Base-by-base conservation (phyloP, 1,140 invertebrate genomes). In the Neelides sp. region DNA sequence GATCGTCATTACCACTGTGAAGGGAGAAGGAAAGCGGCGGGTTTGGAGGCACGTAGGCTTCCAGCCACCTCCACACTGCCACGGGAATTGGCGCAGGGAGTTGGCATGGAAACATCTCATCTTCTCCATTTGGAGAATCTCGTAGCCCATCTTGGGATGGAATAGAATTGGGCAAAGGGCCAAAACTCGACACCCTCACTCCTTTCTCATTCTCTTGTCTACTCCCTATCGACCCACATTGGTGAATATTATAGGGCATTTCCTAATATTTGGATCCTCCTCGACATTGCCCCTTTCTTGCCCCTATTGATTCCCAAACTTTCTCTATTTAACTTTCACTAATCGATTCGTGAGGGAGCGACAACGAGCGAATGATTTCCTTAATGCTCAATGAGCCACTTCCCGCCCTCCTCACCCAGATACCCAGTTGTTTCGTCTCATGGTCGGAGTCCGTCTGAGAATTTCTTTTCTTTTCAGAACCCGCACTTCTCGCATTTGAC, bases 111-210 rank as follows among this genome's bases (percentile, higher is more conserved):
- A 36, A 47, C 45, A 30, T 47, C 45, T 35, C 45, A 35, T 36
- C 30, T 47, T 35, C 19, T 47, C 45, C 17, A 39, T 13, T 39
- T 39, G 15, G 20, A 15, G 5, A 40, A 24, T 24, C 19, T 26
- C 47, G 23, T 52, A 52, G 46, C 43, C 50, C 50, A 52, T 52
- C 43, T 52, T 52, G 50, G 50, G 50, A 52, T 41, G 28, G 50
- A 46, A 32, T 44, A 30, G 35, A 52, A 46, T 52, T 46, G 42
- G 50, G 50, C 50, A 52, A 22, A 52, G 50, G 50, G 50, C 50
- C 50, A 52, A 52, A 52, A 52, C 43, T 52, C 44, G 35, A 46
- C 50, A 52, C 50, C 50, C 17, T 17, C 36, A 39, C 36, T 39
- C 7, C 36, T 39, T 19, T 12, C 36, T 10, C 36, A 10, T 7